A percentile compares a stretch with the other conserved stretches of the same genome.
Evolutionary conservation across 53 echinoderm and acorn worm genomes (phyloP).

Genomic region (Echinarachnius parma): DNA sequence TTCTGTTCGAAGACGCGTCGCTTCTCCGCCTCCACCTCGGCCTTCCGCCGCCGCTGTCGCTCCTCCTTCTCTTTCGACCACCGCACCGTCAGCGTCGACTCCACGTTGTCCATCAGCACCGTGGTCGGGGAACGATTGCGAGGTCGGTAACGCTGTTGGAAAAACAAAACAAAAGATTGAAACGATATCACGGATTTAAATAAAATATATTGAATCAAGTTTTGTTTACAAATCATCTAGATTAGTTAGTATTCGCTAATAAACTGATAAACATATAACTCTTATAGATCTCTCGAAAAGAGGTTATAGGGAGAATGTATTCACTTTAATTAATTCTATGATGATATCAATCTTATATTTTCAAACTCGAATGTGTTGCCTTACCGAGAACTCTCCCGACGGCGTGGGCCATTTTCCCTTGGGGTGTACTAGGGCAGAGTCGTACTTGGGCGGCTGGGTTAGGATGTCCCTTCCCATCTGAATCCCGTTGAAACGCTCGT

Average conservation of each 20-base stretch:
- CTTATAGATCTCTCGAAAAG: too few species aligned
- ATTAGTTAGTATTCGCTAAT: too few species aligned
- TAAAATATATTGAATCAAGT: too few species aligned
- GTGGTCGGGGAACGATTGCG: slow-evolving; percentile 78
- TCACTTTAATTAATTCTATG: too few species aligned
- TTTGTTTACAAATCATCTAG: too few species aligned
- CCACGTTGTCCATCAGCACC: slow-evolving; percentile 80
- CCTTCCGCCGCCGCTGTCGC: slow-evolving; percentile 48
- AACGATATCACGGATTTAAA: too few species aligned
- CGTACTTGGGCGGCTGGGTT: slow-evolving; percentile 53
- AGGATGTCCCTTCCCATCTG: slow-evolving; percentile 78
- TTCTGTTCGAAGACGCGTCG: slow-evolving; percentile 53
- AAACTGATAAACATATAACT: too few species aligned
- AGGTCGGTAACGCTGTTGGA: slow-evolving; percentile 72
- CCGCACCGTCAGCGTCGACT: slow-evolving; percentile 58
- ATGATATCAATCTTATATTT: not conserved
- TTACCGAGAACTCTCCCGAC: slow-evolving; percentile 82
- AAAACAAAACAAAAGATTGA: too few species aligned
- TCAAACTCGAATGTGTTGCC: too few species aligned
- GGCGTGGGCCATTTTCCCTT: slow-evolving; percentile 74
- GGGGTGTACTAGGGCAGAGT: slow-evolving; percentile 68
- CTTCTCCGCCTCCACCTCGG: slow-evolving; percentile 51
- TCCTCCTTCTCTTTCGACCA: slow-evolving; percentile 67
- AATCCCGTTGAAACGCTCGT: slow-evolving; percentile 59
- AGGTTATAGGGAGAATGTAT: too few species aligned